Percentiles rank a stretch among this genome's conserved stretches.
Evolutionary conservation across 2,888 invertebrate species (phyloP).

Genomic region (Hyposoter dolosus): DNA sequence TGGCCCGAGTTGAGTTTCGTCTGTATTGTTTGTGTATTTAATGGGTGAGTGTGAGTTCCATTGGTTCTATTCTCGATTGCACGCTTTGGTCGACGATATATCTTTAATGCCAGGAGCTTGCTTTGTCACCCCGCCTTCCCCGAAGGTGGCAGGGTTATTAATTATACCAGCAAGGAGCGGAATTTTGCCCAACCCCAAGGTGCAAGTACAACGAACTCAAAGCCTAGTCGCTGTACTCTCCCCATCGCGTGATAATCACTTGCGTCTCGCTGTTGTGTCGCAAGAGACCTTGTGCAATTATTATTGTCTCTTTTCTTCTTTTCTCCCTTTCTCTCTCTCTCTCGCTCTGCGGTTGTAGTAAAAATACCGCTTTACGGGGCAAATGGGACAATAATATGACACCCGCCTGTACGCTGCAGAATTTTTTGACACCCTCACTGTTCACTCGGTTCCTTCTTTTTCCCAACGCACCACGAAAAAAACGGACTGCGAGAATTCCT

Average conservation of each 20-base stretch:
- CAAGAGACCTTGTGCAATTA: conserved; percentile 30
- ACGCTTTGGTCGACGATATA: conserved; percentile 40
- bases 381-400: conserved; percentile 9
- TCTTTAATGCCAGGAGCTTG: conserved; percentile 49
- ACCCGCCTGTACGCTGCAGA: neutral
- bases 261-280: conserved; percentile 61
- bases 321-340: neutral
- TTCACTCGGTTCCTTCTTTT: neutral
- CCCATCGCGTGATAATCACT: conserved; percentile 81
- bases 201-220: conserved; percentile 79
- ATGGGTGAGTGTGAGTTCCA: conserved; percentile 34
- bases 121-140: conserved; percentile 51
- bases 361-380: conserved; percentile 15
- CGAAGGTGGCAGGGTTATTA: conserved; percentile 74
- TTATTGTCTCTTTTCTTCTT: conserved; percentile 19
- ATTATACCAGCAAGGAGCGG: conserved; percentile 74
- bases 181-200: conserved; percentile 40
- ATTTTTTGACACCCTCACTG: neutral
- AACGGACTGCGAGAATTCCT: neutral
- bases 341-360: neutral
- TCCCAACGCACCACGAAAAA: neutral
- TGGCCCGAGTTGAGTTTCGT: conserved; percentile 8
- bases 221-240: conserved; percentile 73
- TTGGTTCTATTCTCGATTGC: conserved; percentile 40
- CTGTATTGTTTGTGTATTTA: conserved; percentile 22